Percentiles rank a stretch among this genome's conserved stretches.
These are phyloP conservation scores for Turdus rufiventris DNA, from an alignment of 2,113 vertebrate genomes.

Conservation along the genomic window DNA sequence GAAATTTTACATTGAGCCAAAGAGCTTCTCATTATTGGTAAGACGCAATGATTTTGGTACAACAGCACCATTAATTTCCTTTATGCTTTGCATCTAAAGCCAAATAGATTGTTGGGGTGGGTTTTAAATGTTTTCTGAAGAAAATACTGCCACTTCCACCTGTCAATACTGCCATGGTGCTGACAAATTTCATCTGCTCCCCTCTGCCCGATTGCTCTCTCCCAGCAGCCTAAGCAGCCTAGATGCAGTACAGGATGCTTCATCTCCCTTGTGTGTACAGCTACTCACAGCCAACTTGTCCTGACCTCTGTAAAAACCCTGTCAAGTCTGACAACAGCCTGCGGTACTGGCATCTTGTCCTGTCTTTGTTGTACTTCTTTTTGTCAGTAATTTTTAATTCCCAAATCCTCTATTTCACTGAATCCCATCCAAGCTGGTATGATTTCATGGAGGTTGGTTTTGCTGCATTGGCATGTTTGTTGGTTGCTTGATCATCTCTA, in stretches of 20 bases:
- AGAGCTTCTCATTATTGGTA: neutral
- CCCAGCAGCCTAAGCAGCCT: neutral
- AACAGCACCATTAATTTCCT: neutral
- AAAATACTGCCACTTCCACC: neutral
- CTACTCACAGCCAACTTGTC: neutral
- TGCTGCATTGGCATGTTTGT: neutral
- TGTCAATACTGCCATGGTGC: neutral
- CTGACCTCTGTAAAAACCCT: neutral
- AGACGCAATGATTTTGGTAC: neutral
- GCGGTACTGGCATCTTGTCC: neutral
- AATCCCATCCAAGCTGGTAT: neutral
- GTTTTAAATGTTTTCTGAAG: neutral
- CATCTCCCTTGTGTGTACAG: accelerated
- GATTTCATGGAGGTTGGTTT: neutral
- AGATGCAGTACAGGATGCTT: neutral
- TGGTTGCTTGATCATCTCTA: neutral
- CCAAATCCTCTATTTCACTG: neutral
- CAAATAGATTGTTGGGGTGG: neutral
- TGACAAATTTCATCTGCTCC: neutral
- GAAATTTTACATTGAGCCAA: neutral
- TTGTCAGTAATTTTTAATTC: neutral
- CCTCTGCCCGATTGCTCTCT: neutral
- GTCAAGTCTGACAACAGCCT: neutral
- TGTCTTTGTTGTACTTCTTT: neutral
- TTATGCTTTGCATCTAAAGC: neutral